A percentile compares a stretch with the other conserved stretches of the same genome.
These are phyloP conservation scores for Drosophila lacteicornis DNA, from an alignment of 1,140 invertebrate genomes.

Conservation along the genomic window DNA sequence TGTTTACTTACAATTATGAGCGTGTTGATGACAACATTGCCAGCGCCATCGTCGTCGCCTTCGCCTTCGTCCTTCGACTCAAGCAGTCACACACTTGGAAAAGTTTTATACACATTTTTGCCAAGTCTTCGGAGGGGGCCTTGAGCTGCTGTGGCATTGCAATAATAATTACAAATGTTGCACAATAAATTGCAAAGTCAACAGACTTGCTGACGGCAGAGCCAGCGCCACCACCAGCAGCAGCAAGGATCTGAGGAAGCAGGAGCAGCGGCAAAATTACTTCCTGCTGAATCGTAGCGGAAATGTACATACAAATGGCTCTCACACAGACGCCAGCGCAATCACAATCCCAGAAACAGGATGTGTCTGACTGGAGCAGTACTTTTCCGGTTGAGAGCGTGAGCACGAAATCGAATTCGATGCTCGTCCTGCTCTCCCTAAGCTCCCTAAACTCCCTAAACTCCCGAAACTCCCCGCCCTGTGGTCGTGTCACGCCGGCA, in stretches of 20 bases:
- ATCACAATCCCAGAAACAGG: constrained; percentile 47
- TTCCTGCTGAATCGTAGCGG: constrained; percentile 79
- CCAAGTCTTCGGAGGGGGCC: constrained; percentile 34
- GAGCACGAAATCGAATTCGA: constrained; percentile 48
- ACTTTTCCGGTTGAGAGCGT: constrained; percentile 46
- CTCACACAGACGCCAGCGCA: constrained; percentile 53
- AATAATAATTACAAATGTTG: constrained; percentile 84
- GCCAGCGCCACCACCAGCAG: neutral
- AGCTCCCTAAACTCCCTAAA: constrained; percentile 3
- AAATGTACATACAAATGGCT: constrained; percentile 80
- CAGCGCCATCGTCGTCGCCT: constrained; percentile 18
- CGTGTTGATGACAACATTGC: constrained; percentile 73
- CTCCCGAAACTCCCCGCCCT: constrained; percentile 2
- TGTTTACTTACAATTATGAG: constrained; percentile 83
- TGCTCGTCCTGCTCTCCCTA: neutral
- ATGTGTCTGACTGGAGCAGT: constrained; percentile 46
- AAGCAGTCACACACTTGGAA: constrained; percentile 73
- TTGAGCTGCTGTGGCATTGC: constrained; percentile 65
- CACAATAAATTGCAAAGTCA: constrained; percentile 83
- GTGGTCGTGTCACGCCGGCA: constrained; percentile 26
- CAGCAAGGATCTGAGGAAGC: constrained; percentile 4
- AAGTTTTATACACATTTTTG: constrained; percentile 39
- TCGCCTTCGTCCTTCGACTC: constrained; percentile 50
- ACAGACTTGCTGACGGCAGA: constrained; percentile 60
- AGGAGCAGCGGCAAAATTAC: constrained; percentile 67